These are phyloP conservation scores for Bubo scandiacus DNA, from an alignment of 2,113 vertebrate genomes.

Conservation along the genomic window DNA sequence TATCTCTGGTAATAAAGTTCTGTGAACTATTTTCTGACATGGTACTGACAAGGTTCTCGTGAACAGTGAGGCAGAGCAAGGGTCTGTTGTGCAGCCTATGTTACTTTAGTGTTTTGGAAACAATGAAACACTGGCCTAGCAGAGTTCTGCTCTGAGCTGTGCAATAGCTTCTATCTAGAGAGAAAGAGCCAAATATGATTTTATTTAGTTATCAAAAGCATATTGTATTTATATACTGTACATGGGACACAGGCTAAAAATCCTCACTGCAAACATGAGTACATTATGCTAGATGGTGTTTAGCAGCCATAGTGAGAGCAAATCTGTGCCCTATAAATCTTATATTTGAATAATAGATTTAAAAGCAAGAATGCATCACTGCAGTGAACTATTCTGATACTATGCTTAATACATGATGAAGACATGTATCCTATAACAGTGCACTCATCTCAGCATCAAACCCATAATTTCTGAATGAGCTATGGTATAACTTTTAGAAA, in stretches of 20 bases:
- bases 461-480: neutral
- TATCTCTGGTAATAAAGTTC: neutral
- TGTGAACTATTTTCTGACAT: neutral
- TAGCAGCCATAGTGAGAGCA: neutral
- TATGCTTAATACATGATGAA: neutral
- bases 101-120: neutral
- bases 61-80: neutral
- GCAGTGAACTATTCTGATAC: neutral
- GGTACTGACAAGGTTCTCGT: neutral
- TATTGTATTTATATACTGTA: neutral
- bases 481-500: neutral
- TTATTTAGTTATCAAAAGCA: neutral
- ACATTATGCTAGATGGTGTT: neutral
- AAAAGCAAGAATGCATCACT: neutral
- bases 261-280: neutral
- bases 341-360: neutral
- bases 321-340: neutral
- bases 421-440: fast-evolving
- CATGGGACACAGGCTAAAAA: neutral
- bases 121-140: neutral
- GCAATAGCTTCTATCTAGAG: neutral
- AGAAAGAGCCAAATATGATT: neutral
- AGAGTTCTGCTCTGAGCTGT: neutral
- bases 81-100: neutral
- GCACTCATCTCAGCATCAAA: neutral